A percentile compares a stretch with the other conserved stretches of the same genome.
These are phyloP conservation scores for Taurulus bubalis DNA, from an alignment of 2,113 vertebrate species.

Conservation along the genomic window DNA sequence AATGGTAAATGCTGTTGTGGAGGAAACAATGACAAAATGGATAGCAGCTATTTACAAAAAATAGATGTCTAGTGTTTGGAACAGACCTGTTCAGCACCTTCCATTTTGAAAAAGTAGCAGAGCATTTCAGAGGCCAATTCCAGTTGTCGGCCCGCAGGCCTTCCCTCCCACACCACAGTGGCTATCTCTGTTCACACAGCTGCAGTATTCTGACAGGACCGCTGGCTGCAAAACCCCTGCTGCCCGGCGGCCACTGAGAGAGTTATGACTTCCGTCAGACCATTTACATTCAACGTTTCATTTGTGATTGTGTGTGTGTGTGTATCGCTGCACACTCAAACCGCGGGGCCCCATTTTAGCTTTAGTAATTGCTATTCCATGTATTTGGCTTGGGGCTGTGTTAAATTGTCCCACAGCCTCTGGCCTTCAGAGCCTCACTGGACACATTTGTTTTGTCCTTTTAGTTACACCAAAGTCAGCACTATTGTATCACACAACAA, in stretches of 20 bases:
- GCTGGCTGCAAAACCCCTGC: slow-evolving; percentile 51
- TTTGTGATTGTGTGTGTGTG: slow-evolving; percentile 50
- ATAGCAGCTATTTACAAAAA: slow-evolving; percentile 15
- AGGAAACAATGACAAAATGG: slow-evolving; percentile 16
- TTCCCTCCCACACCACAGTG: slow-evolving; percentile 22
- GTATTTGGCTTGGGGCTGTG: slow-evolving; percentile 58
- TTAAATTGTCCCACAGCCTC: slow-evolving; percentile 69
- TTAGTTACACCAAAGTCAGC: slow-evolving; percentile 37
- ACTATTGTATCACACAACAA: slow-evolving; percentile 11
- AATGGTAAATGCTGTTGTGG: background rate
- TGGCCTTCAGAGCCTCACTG: slow-evolving; percentile 50
- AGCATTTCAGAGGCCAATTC: slow-evolving; percentile 54
- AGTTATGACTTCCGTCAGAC: slow-evolving; percentile 70
- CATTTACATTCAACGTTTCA: slow-evolving; percentile 69
- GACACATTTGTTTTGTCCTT: slow-evolving; percentile 38
- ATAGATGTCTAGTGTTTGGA: slow-evolving; percentile 16
- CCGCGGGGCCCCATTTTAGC: slow-evolving; percentile 32
- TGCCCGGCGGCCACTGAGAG: slow-evolving; percentile 55
- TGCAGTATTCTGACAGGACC: slow-evolving; percentile 48
- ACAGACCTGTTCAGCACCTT: slow-evolving; percentile 41
- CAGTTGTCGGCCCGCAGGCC: slow-evolving; percentile 46
- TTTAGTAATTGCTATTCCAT: slow-evolving; percentile 38
- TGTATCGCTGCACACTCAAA: slow-evolving; percentile 26
- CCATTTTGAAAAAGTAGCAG: slow-evolving; percentile 34
- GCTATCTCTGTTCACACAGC: slow-evolving; percentile 67